Evolutionary conservation across 2,797 vertebrate species (phyloP), one percentile per base, ranked within the genome.

Genomic region (Pempheris klunzingeri): DNA sequence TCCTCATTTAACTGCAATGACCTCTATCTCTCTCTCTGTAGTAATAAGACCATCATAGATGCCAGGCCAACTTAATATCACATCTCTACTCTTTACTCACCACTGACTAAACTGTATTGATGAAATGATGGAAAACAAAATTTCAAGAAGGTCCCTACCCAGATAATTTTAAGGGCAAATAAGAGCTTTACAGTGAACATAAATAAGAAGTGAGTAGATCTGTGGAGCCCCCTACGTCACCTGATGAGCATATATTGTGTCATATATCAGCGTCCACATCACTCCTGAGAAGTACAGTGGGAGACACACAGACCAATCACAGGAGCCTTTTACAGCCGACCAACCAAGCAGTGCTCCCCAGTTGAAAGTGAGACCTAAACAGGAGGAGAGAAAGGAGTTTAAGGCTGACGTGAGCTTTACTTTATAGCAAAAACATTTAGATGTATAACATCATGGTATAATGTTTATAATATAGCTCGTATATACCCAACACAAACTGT

Each of bases 231-330:
- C 10, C 7, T 12, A 3, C 66, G 28, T 84, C 82, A 99, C 98
- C 97, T 99, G 98, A 93, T 99, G 98, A 17, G 98, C 98, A 18
- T 99, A 99, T 84, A 99, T 97, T 5, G 98, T 99, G 86, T 99
- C 98, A 0, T 99, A 99, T 53, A 98, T 94, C 76, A 99, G 87
- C 0, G 98, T 99, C 98, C 98, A 99, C 97, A 98, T 96, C 69
- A 99, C 92, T 55, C 98, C 98, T 74, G 97, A 97, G 28, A 97
- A 94, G 91, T 99, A 99, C 67, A 99, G 92, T 1, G 98, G 98
- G 38, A 99, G 95, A 77, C 98, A 99, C 24, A 98, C 95, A 0
- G 96, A 96, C 93, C 96, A 98, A 53, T 98, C 96, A 82, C 98
- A 99, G 0, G 94, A 96, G 20, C 97, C 97, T 78, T 43, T 95